These are phyloP conservation scores for Hololepta plana DNA, from an alignment of 2,888 invertebrate genomes.

Conservation along the genomic window DNA sequence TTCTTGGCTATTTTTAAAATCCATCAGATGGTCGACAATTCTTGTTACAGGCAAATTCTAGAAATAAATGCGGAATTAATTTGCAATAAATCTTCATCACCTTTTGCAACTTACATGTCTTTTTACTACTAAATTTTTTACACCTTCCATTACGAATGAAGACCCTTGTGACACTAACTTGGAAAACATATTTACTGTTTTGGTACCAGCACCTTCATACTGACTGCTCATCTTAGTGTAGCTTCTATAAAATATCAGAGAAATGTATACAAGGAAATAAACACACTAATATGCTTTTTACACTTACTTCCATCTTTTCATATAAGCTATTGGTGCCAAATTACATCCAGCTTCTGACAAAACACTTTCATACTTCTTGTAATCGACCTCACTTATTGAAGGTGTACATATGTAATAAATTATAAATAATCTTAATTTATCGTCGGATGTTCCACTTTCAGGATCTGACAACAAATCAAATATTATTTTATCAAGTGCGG, in stretches of 20 bases:
- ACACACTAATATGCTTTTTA: conserved; percentile 1
- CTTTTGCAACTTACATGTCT: conserved; percentile 57
- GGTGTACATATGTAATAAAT: conserved; percentile 80
- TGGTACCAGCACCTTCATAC: conserved; percentile 83
- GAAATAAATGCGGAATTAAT: conserved; percentile 13
- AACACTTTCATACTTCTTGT: conserved; percentile 66
- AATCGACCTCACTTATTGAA: conserved; percentile 63
- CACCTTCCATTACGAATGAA: conserved; percentile 98
- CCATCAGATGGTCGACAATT: conserved; percentile 79
- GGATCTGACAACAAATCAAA: conserved; percentile 75
- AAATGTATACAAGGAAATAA: conserved; percentile 2
- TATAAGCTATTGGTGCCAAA: conserved; percentile 67
- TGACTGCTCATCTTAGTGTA: conserved; percentile 65
- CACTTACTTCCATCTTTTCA: conserved; percentile 79
- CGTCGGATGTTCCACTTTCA: conserved; percentile 73
- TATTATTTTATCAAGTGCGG: conserved; percentile 64
- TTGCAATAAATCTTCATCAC: conserved; percentile 3
- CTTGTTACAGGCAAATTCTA: conserved; percentile 89
- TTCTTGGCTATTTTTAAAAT: conserved; percentile 56
- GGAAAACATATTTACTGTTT: conserved; percentile 96
- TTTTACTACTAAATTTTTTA: conserved; percentile 96
- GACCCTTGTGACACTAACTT: conserved; percentile 94
- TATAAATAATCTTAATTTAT: conserved; percentile 83
- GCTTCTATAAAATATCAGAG: conserved; percentile 32
- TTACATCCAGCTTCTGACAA: conserved; percentile 71